Conservation (phyloP, 2,113 vertebrate species). For the Eudyptes chrysolophus region DNA sequence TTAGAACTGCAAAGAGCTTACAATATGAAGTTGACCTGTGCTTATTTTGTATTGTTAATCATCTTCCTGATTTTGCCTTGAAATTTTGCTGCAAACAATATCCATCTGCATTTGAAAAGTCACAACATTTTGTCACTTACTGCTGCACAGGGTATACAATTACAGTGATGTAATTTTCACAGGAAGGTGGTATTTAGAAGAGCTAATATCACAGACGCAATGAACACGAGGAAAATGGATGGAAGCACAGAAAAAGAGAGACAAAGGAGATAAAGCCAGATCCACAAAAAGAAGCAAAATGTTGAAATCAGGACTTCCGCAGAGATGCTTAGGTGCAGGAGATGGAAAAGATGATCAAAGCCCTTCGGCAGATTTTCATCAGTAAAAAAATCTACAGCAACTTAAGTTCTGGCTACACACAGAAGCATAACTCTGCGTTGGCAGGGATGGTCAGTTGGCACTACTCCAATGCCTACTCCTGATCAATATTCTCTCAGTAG, state of each 20-base stretch:
- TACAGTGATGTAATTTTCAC: not conserved
- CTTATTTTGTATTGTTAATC: not conserved
- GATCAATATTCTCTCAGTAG: not conserved
- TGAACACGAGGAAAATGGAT: not conserved
- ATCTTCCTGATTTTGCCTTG: not conserved
- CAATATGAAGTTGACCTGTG: not conserved
- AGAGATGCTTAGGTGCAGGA: not conserved
- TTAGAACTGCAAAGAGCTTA: not conserved
- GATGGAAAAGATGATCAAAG: not conserved
- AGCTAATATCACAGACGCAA: not conserved
- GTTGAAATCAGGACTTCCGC: not conserved
- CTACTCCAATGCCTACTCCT: not conserved
- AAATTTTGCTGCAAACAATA: not conserved
- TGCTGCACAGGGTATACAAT: not conserved
- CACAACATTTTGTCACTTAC: not conserved
- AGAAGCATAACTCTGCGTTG: not conserved
- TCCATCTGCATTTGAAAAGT: not conserved
- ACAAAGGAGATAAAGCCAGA: not conserved
- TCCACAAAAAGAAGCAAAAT: not conserved
- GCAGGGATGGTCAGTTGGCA: slow-evolving; percentile 14
- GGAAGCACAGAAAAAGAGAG: not conserved
- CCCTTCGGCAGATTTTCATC: not conserved
- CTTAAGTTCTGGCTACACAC: not conserved
- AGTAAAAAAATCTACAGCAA: not conserved
- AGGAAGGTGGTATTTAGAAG: not conserved